Evolutionary conservation across 2,888 invertebrate species (phyloP), one percentile per base, ranked within the genome.

Genomic region (Metacarcinus magister): DNA sequence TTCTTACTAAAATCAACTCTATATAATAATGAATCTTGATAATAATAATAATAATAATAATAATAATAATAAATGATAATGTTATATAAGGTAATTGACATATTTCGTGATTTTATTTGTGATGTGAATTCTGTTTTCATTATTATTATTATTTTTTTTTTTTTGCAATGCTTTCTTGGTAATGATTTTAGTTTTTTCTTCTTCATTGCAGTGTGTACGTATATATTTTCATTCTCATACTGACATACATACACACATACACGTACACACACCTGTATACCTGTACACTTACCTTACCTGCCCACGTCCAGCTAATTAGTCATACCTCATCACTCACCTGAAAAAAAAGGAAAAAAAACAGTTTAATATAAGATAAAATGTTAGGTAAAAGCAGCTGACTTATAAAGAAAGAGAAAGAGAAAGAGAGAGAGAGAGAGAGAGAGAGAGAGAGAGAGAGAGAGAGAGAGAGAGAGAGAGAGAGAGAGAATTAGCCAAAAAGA

Each of bases 401-500:
- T 67, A 67, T 67, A 23, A 3, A 92, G 19, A 92, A 2, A 92
- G 10, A 91, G 91, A 91, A 39, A 91, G 28, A 87, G 87, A 87
- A 7, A 87, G 28, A 87, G 44, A 91, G 91, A 91, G 91, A 92
- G 2, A 46, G 92, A 46, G 46, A 48, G 48, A 92, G 48, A 92
- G 48, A 92, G 92, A 92, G 48, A 92, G 48, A 92, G 92, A 92
- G 92, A 92, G n/a, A 92, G 92, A 92, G 48, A 92, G 92, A 92
- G 48, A 92, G 92, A 92, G 48, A 92, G 92, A 92, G 92, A 92
- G 48, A 92, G 92, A 92, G 48, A 92, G 48, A 92, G 92, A 92
- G 92, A 92, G 92, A 92, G 48, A 92, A 54, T 48, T n/a, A 92
- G 92, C 5, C 32, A 54, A 3, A 54, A 16, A 54, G 54, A 54